Percentiles rank a stretch among this genome's conserved stretches.
phyloP scores from a whole-genome alignment of 2,888 invertebrate species.

The Drosophila falleni region DNA sequence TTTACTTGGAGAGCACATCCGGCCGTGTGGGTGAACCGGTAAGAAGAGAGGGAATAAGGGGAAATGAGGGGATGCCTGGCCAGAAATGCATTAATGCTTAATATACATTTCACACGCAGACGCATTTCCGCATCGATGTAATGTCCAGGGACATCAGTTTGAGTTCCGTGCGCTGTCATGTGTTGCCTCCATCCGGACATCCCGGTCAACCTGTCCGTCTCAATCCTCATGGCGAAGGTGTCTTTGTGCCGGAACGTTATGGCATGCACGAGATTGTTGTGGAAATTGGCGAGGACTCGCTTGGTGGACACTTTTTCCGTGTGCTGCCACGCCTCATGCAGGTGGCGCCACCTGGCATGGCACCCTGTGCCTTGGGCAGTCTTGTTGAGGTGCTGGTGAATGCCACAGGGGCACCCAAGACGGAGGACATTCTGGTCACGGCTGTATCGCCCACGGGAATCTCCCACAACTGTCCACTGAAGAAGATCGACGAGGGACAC shows the following conservation, averaged over 20 bases:
- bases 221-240: constrained; percentile 91
- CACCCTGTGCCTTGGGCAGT: constrained; percentile 97
- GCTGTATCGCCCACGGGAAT: constrained; percentile 96
- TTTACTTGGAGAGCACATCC: constrained; percentile 93
- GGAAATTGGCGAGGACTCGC: constrained; percentile 87
- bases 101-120: constrained; percentile 86
- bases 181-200: constrained; percentile 91
- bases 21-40: constrained; percentile 95
- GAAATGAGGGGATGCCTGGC: background rate
- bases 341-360: constrained; percentile 96
- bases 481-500: constrained; percentile 94
- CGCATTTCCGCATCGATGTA: constrained; percentile 91
- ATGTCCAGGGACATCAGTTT: constrained; percentile 90
- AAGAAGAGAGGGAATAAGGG: constrained; percentile 73
- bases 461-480: constrained; percentile 92
- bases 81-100: constrained; percentile 52
- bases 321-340: constrained; percentile 94
- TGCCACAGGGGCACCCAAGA: constrained; percentile 92
- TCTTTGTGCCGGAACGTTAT: constrained; percentile 94
- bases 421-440: constrained; percentile 95
- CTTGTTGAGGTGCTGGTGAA: constrained; percentile 97
- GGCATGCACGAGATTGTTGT: constrained; percentile 95
- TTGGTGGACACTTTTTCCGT: constrained; percentile 91
- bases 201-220: constrained; percentile 87
- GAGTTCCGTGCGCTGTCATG: constrained; percentile 90